Evolutionary conservation across 2,888 invertebrate genomes (phyloP).

Genomic region (Steinernema hermaphroditum): DNA sequence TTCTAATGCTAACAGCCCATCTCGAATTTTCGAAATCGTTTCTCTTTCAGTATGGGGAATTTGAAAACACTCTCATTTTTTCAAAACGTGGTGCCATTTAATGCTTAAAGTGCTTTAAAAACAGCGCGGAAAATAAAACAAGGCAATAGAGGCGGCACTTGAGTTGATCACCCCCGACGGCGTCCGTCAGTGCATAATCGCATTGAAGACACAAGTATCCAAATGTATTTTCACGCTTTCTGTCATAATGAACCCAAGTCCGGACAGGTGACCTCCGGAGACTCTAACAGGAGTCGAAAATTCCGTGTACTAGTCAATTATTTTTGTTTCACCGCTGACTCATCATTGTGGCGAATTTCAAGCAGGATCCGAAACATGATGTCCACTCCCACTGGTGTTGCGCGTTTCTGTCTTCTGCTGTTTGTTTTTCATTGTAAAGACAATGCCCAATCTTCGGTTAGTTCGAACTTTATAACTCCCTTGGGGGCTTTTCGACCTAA

Average conservation of each 20-base stretch:
- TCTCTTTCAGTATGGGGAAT: too few relatives aligned
- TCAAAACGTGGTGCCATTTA: too few relatives aligned
- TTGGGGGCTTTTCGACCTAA: neutral
- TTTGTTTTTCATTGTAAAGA: slow-evolving; percentile 20
- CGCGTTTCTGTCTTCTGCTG: neutral
- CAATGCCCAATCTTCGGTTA: neutral
- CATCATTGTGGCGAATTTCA: neutral
- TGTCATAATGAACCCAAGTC: neutral
- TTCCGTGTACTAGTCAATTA: too few relatives aligned
- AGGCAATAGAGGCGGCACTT: neutral
- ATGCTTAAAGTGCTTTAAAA: too few relatives aligned
- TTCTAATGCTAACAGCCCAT: too few relatives aligned
- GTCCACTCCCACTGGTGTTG: too few relatives aligned
- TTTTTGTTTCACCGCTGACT: slow-evolving; percentile 2
- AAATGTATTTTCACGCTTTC: neutral
- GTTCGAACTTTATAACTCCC: neutral
- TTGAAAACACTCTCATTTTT: too few relatives aligned
- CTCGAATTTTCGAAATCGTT: too few relatives aligned
- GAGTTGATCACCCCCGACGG: neutral
- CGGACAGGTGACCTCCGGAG: too few relatives aligned
- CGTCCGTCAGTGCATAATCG: neutral
- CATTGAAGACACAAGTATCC: neutral
- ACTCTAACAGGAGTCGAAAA: too few relatives aligned
- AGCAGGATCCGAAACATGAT: too few relatives aligned
- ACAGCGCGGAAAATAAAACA: neutral